Evolutionary conservation across 2,888 invertebrate genomes (phyloP).

Genomic region (Oscheius sp.): DNA sequence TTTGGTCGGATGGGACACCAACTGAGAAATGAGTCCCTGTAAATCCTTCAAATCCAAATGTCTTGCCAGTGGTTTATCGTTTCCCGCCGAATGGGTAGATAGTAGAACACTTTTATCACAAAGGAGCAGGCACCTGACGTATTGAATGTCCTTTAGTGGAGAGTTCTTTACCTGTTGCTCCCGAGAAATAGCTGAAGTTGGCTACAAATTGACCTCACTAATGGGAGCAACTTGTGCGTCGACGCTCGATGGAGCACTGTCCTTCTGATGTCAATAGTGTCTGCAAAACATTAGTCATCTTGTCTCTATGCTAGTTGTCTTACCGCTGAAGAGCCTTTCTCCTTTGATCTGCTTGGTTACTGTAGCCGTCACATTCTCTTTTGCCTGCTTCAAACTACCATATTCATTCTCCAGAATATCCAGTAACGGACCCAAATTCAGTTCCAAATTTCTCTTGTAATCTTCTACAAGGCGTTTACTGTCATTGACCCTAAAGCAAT

Average conservation of each 20-base stretch:
- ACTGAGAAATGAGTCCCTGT: conserved; percentile 5
- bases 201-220: conserved; percentile 26
- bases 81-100: conserved; percentile 15
- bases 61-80: conserved; percentile 12
- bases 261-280: conserved; percentile 8
- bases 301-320: background rate
- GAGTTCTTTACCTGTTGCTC: conserved; percentile 14
- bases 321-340: background rate
- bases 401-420: conserved; percentile 24
- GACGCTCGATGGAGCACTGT: background rate
- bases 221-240: conserved; percentile 11
- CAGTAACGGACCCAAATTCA: conserved; percentile 17
- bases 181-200: conserved; percentile 33
- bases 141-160: background rate
- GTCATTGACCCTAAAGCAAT: conserved; percentile 1
- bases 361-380: conserved; percentile 1
- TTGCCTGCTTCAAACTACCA: conserved; percentile 4
- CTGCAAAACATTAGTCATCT: background rate
- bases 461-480: background rate
- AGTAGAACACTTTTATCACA: conserved; percentile 9
- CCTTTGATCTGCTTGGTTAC: background rate
- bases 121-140: conserved; percentile 27
- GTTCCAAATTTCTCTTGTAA: background rate
- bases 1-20: background rate
- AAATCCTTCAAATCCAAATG: conserved; percentile 16